Evolutionary conservation across 2,113 vertebrate species (phyloP), one percentile per base, ranked within the genome.

Genomic region (Chloroceryle aenea): DNA sequence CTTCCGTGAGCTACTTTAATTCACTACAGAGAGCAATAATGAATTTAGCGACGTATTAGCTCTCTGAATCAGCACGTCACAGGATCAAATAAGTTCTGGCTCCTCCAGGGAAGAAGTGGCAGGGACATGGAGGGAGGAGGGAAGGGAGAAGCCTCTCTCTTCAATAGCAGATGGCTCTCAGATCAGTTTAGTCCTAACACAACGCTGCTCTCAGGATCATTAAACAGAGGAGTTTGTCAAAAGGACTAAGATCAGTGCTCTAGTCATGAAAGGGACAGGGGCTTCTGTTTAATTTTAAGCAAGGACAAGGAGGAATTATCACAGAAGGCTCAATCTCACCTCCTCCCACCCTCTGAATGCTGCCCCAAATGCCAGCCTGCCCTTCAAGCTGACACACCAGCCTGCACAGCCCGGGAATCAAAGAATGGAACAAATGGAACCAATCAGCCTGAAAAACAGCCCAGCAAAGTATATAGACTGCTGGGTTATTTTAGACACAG

Each of bases 121-220:
- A 92, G 52, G 79, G 92, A 45, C 85, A 64, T 0, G 34, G 38
- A 93, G 77, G 3, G 55, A 92, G 67, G 42, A 86, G 85, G 59
- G 89, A 73, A 94, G 23, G 79, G 61, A 89, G 80, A 72, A 87
- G 87, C 72, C 38, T 5, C 83, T 92, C 63, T 52, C 18, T 22
- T 83, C 82, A 88, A 16, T 12, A 67, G 89, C 91, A 85, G 68
- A 89, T 52, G 73, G 77, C 38, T 80, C 59, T 93, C 79, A 81
- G 90, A 92, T 81, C 76, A 63, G 26, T 34, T 86, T 6, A 75
- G 89, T 75, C 81, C 8, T 23, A 75, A 89, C 84, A 89, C 50
- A 87, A 47, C 95, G 72, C 68, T 36, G 59, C 90, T 92, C 79
- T 89, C 52, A 20, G 83, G 56, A 95, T 75, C 86, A 84, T 74